Percentiles rank a stretch among this genome's conserved stretches.
Conservation (phyloP, 2,113 vertebrate species). For the Callipepla squamata region DNA sequence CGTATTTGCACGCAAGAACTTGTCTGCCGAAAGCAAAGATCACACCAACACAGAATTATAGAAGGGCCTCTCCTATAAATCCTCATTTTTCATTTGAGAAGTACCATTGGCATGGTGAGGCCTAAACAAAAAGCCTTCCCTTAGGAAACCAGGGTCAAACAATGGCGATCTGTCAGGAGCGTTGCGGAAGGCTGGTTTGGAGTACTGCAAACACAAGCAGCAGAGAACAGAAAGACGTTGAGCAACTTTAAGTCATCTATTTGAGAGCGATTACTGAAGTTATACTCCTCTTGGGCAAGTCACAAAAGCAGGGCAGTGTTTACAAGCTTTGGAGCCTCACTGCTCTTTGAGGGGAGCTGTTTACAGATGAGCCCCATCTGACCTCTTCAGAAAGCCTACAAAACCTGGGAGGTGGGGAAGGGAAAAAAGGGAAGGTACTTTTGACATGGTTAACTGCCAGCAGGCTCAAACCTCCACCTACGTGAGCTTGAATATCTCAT, state of each 20-base stretch:
- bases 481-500: not conserved
- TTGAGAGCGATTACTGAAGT: conserved; percentile 7
- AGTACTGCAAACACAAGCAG: not conserved
- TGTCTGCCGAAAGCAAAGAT: not conserved
- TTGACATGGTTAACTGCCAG: not conserved
- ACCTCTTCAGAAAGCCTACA: conserved; percentile 36
- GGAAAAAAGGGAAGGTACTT: not conserved
- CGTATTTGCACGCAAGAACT: not conserved
- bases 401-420: not conserved
- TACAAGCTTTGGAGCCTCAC: not conserved
- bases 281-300: not conserved
- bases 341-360: not conserved
- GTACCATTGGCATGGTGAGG: not conserved
- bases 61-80: not conserved
- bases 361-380: not conserved
- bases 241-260: not conserved
- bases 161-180: not conserved
- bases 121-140: not conserved
- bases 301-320: conserved; percentile 28
- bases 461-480: not conserved
- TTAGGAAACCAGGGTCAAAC: not conserved
- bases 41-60: not conserved
- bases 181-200: not conserved
- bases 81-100: not conserved
- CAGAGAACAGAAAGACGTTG: not conserved